phyloP scores from a whole-genome alignment of 2,888 invertebrate genomes.

The Cyrtodaria siliqua region DNA sequence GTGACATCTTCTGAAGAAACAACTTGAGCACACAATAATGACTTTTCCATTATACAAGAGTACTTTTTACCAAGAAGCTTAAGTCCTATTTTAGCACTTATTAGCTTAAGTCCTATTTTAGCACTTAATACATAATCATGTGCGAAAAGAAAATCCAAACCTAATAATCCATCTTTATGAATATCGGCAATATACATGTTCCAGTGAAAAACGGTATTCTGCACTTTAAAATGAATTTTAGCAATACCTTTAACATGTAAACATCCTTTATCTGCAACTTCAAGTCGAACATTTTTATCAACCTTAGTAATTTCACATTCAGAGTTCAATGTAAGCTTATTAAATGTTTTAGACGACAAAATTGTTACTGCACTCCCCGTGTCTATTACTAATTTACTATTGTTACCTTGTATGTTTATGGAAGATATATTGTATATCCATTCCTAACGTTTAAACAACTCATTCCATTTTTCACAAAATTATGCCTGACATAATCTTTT shows the following conservation, averaged over 20 bases:
- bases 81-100: too few relatives aligned
- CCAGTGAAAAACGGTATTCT: background rate
- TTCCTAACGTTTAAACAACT: background rate
- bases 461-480: background rate
- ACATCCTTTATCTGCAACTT: too few relatives aligned
- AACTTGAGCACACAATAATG: too few relatives aligned
- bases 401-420: background rate
- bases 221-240: too few relatives aligned
- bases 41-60: background rate
- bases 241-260: background rate
- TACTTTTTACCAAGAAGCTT: background rate
- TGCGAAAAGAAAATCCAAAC: background rate
- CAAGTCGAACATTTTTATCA: background rate
- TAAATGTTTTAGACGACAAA: too few relatives aligned
- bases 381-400: background rate
- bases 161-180: background rate
- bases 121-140: too few relatives aligned
- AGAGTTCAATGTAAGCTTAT: background rate
- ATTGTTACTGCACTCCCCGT: too few relatives aligned
- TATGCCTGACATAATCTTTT: background rate
- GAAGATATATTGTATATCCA: background rate
- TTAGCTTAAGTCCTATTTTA: too few relatives aligned
- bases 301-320: background rate
- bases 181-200: background rate
- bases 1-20: too few relatives aligned